A percentile compares a stretch with the other conserved stretches of the same genome.
These are phyloP conservation scores for Takifugu flavidus DNA, from an alignment of 2,113 vertebrate species.

Conservation along the genomic window DNA sequence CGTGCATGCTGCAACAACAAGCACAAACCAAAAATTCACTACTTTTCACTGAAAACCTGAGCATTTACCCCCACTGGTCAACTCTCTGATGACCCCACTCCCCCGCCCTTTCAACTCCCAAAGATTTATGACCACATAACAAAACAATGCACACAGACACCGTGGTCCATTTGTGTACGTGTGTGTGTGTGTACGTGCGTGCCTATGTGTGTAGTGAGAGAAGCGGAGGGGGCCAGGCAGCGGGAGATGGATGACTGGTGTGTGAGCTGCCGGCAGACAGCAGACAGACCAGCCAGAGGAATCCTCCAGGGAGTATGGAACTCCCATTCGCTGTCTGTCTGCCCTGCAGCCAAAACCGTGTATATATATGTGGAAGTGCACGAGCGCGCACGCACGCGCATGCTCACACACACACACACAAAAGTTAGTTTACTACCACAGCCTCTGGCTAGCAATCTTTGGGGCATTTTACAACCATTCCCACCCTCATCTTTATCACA, in stretches of 20 bases:
- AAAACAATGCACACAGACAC: constrained; percentile 73
- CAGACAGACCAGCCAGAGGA: constrained; percentile 71
- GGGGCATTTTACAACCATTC: constrained; percentile 69
- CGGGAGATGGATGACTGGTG: constrained; percentile 75
- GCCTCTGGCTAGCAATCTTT: constrained; percentile 71
- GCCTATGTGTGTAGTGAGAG: constrained; percentile 21
- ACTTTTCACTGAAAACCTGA: constrained; percentile 24
- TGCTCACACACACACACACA: constrained; percentile 28
- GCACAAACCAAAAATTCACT: constrained; percentile 30
- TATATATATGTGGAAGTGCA: constrained; percentile 19
- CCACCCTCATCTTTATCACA: constrained; percentile 55
- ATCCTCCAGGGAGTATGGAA: constrained; percentile 76
- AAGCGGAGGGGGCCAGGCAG: constrained; percentile 57
- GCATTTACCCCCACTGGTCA: constrained; percentile 44
- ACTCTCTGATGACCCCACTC: constrained; percentile 40
- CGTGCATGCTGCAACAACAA: constrained; percentile 1
- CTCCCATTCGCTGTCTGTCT: constrained; percentile 77
- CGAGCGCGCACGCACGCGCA: constrained; percentile 10
- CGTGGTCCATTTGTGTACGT: constrained; percentile 55
- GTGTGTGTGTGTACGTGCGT: constrained; percentile 5
- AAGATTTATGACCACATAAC: constrained; percentile 76
- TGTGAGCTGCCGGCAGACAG: constrained; percentile 76
- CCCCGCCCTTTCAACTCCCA: constrained; percentile 50
- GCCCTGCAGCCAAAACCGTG: constrained; percentile 67
- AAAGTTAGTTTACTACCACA: constrained; percentile 69